Evolutionary conservation across 2,888 invertebrate genomes (phyloP).

Genomic region (Lingula anatina): DNA sequence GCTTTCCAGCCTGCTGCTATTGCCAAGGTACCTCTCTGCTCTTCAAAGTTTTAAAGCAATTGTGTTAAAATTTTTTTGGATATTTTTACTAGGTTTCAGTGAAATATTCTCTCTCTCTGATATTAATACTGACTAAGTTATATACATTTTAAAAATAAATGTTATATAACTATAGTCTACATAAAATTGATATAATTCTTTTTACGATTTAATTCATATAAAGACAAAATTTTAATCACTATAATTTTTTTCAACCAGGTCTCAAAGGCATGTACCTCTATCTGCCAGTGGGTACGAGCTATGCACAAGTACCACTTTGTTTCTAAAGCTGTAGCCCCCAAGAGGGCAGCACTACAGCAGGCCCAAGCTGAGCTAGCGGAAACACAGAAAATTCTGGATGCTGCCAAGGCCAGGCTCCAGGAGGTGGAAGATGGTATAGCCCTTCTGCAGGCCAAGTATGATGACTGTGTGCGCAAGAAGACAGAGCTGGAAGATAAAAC

Average conservation of each 20-base stretch:
- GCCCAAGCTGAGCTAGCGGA: constrained; percentile 49
- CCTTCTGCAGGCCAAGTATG: constrained; percentile 50
- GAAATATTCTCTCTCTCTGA: background rate
- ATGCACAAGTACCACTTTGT: constrained; percentile 55
- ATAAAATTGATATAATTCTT: too few species aligned
- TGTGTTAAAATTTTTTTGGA: too few species aligned
- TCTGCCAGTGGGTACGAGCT: constrained; percentile 72
- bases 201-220: too few species aligned
- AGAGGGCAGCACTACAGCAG: constrained; percentile 44
- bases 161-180: too few species aligned
- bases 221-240: too few species aligned
- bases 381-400: constrained; percentile 45
- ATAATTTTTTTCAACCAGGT: too few species aligned
- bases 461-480: constrained; percentile 51
- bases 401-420: constrained; percentile 41
- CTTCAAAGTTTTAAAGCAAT: too few species aligned
- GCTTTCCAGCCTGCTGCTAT: constrained; percentile 50
- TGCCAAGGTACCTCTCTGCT: constrained; percentile 59
- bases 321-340: constrained; percentile 51
- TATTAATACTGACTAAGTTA: background rate
- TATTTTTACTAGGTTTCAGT: too few species aligned
- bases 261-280: constrained; percentile 73
- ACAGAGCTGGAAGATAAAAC: constrained; percentile 51
- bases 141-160: background rate
- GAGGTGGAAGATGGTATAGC: constrained; percentile 51